Evolutionary conservation across 2,113 vertebrate genomes (phyloP).

Genomic region (Calidris pugnax): DNA sequence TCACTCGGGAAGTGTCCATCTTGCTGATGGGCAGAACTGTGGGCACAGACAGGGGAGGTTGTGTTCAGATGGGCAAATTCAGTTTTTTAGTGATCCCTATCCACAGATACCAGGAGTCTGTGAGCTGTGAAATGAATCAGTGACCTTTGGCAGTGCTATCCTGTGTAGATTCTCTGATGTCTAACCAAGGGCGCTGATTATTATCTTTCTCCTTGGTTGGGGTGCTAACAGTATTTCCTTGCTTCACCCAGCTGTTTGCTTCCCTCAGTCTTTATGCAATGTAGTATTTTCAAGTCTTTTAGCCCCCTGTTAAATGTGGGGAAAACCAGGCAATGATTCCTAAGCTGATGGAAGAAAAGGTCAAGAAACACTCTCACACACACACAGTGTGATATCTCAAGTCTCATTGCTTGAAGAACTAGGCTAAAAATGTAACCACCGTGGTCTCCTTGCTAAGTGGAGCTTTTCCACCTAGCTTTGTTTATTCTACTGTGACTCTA

Average conservation of each 20-base stretch:
- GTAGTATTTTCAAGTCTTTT: background rate
- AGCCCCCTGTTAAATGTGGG: background rate
- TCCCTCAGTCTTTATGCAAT: background rate
- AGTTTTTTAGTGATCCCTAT: background rate
- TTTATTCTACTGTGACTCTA: constrained; percentile 3
- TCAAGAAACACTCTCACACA: background rate
- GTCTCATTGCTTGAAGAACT: background rate
- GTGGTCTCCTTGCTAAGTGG: background rate
- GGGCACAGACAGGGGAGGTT: background rate
- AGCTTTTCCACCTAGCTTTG: background rate
- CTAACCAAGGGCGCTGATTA: background rate
- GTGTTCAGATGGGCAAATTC: background rate
- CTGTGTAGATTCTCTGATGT: background rate
- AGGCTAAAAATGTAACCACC: background rate
- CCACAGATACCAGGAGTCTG: background rate
- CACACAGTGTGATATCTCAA: background rate
- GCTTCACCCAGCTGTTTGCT: background rate
- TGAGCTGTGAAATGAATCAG: background rate
- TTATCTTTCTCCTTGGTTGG: background rate
- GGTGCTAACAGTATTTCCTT: background rate
- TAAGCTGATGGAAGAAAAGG: background rate
- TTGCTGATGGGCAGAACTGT: background rate
- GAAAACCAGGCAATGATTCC: background rate
- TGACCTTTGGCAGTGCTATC: background rate
- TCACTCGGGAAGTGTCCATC: fast-evolving